Percentiles rank a stretch among this genome's conserved stretches.
Conservation (phyloP, 2,888 invertebrate species). For the Dimorphilus gyrociliatus region DNA sequence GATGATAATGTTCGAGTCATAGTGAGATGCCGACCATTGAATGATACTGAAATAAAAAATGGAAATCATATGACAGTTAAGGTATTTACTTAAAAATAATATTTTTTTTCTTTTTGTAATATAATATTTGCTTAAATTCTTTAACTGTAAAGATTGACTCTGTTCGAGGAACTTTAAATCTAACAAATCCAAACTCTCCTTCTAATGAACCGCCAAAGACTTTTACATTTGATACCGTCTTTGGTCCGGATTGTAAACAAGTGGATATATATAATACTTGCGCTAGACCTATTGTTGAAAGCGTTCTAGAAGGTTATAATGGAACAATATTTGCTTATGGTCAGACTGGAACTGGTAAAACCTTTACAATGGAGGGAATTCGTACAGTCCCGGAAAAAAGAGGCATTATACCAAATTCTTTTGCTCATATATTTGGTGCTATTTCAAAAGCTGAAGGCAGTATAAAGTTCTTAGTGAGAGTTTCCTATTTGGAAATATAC, state of each 20-base stretch:
- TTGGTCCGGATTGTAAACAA: constrained; percentile 64
- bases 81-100: constrained; percentile 37
- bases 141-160: constrained; percentile 24
- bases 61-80: constrained; percentile 56
- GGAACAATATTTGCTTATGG: constrained; percentile 55
- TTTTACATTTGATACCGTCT: constrained; percentile 88
- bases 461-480: constrained; percentile 82
- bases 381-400: constrained; percentile 68
- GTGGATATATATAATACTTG: constrained; percentile 88
- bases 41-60: constrained; percentile 59
- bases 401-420: constrained; percentile 95
- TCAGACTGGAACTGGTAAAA: constrained; percentile 83
- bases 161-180: constrained; percentile 57
- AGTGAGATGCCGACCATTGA: constrained; percentile 81
- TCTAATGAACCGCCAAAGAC: constrained; percentile 62
- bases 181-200: constrained; percentile 52
- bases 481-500: constrained; percentile 95
- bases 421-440: constrained; percentile 94
- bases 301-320: constrained; percentile 89
- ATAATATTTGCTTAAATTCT: constrained; percentile 1
- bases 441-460: constrained; percentile 83
- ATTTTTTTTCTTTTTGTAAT: background rate
- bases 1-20: constrained; percentile 86
- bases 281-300: constrained; percentile 87
- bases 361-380: constrained; percentile 92